phyloP scores from a whole-genome alignment of 2,797 vertebrate genomes.

The Pseudocheirus occidentalis region DNA sequence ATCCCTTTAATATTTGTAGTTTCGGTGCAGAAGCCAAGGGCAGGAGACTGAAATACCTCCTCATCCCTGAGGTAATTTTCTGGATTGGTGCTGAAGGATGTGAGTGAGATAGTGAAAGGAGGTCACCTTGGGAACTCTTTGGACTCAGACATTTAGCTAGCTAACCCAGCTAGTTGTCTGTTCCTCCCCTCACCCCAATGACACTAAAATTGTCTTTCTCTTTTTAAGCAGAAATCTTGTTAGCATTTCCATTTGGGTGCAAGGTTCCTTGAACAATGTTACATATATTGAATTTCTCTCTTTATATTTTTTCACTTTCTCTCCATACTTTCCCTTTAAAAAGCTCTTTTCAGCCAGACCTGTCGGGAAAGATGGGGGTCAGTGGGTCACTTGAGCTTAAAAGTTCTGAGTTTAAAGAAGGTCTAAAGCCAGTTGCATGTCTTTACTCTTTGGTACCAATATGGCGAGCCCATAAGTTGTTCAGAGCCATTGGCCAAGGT shows the following conservation, averaged over 20 bases:
- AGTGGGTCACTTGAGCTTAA: not conserved
- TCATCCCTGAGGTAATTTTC: not conserved
- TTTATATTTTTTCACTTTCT: not conserved
- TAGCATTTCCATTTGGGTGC: not conserved
- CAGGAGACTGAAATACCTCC: slow-evolving; percentile 47
- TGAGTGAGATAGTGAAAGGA: not conserved
- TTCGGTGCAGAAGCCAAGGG: slow-evolving; percentile 16
- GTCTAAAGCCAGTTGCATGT: not conserved
- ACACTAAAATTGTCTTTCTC: not conserved
- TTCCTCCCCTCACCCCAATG: slow-evolving; percentile 31
- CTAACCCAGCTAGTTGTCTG: not conserved
- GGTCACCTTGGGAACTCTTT: not conserved
- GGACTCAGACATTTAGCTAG: slow-evolving; percentile 27
- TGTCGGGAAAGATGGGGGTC: not conserved
- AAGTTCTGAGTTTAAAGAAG: not conserved
- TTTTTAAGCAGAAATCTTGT: slow-evolving; percentile 27
- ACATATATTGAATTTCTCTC: not conserved
- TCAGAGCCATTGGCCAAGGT: not conserved
- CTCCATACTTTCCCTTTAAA: not conserved
- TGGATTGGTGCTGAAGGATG: slow-evolving; percentile 1
- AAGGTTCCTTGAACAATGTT: slow-evolving; percentile 4
- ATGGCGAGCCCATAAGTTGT: not conserved
- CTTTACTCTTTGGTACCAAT: not conserved
- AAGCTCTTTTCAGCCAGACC: not conserved
- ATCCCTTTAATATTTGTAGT: not conserved